Conservation (phyloP, 53 echinoderm and acorn worm species). For the Luidia sarsii region DNA sequence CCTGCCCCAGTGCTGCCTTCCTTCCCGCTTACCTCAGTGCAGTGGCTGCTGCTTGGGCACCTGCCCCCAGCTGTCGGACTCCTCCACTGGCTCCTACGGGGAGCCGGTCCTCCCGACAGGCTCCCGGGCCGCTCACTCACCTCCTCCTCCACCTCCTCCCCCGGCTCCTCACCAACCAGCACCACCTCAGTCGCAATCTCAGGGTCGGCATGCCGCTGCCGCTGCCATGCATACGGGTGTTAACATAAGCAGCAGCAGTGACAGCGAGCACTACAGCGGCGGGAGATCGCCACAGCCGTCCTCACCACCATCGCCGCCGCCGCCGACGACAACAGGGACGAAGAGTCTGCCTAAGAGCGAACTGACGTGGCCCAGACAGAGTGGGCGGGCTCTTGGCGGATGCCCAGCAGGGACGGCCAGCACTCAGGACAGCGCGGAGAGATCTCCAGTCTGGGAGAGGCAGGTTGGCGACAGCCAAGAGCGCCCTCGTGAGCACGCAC, state of each 20-base stretch:
- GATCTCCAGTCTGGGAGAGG: slow-evolving; percentile 50
- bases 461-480: neutral
- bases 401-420: neutral
- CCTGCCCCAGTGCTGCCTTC: slow-evolving; percentile 6
- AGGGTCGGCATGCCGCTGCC: slow-evolving; percentile 41
- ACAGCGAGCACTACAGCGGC: slow-evolving; percentile 3
- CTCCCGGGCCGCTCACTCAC: neutral
- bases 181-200: slow-evolving; percentile 51
- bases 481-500: neutral
- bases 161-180: neutral
- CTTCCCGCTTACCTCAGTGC: slow-evolving; percentile 38
- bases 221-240: slow-evolving; percentile 49
- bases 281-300: neutral
- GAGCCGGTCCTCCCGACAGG: neutral
- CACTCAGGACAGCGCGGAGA: neutral
- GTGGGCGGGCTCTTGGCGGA: too few species aligned
- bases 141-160: neutral
- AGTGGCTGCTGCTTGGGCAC: slow-evolving; percentile 28
- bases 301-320: neutral
- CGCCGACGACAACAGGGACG: too few species aligned
- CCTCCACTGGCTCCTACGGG: slow-evolving; percentile 39
- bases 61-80: slow-evolving; percentile 36
- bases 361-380: slow-evolving; percentile 53
- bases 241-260: neutral
- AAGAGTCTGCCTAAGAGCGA: neutral